Percentiles rank a stretch among this genome's conserved stretches.
phyloP scores from a whole-genome alignment of 2,113 vertebrate species.

The Chaetorhynchus papuensis region DNA sequence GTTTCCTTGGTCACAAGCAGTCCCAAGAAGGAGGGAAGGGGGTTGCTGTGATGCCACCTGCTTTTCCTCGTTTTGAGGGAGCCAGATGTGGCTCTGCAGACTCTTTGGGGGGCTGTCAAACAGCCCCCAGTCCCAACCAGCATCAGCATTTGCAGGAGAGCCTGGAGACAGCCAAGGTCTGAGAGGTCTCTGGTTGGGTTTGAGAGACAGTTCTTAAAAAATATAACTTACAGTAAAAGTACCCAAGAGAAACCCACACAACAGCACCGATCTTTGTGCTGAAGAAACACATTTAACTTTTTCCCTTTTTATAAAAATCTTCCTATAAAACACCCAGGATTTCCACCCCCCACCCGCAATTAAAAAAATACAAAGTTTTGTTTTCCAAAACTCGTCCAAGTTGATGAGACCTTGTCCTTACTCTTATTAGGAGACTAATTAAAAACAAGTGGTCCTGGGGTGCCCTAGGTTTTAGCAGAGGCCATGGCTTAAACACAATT shows the following conservation, averaged over 20 bases:
- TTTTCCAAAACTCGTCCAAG: background rate
- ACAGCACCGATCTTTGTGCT: background rate
- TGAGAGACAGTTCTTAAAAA: background rate
- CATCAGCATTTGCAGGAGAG: background rate
- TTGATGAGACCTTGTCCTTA: background rate
- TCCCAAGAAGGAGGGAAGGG: background rate
- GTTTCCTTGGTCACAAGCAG: background rate
- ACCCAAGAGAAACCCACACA: background rate
- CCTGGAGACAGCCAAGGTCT: background rate
- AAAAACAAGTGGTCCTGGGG: background rate
- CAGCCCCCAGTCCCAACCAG: background rate
- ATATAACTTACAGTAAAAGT: background rate
- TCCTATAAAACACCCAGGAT: background rate
- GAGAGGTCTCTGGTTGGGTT: background rate
- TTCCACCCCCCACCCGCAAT: fast-evolving
- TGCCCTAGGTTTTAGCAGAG: background rate
- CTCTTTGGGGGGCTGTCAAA: background rate
- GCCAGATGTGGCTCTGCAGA: background rate
- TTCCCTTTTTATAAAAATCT: background rate
- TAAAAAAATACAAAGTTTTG: background rate
- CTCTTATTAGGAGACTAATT: background rate
- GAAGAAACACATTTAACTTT: background rate
- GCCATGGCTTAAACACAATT: background rate
- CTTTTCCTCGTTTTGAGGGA: fast-evolving
- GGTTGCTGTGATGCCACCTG: background rate